Percentiles rank a stretch among this genome's conserved stretches.
Evolutionary conservation across 2,888 invertebrate species (phyloP).

Genomic region (Ptilodon capucinus): DNA sequence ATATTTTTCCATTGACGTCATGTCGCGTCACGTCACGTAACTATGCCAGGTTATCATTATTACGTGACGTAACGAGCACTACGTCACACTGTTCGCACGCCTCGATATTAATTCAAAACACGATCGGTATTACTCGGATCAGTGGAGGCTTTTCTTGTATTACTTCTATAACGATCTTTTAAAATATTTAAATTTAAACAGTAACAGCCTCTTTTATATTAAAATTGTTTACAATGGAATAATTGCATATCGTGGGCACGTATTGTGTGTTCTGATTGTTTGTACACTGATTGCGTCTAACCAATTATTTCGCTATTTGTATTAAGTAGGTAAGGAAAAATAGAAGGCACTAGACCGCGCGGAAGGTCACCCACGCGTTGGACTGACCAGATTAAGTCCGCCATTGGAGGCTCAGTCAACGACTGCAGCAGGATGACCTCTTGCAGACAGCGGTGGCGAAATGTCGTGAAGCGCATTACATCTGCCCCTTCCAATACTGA

Average conservation of each 20-base stretch:
- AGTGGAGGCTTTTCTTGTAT: conserved; percentile 37
- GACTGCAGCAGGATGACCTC: too few species aligned
- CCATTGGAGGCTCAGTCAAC: too few species aligned
- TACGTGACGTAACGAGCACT: conserved; percentile 4
- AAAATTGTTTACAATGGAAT: background rate
- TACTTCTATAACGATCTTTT: conserved; percentile 24
- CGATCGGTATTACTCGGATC: conserved; percentile 40
- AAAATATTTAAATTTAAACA: conserved; percentile 20
- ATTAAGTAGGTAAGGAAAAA: too few species aligned
- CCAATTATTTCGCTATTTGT: too few species aligned
- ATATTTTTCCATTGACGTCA: too few species aligned
- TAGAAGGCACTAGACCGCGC: too few species aligned
- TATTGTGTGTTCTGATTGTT: background rate
- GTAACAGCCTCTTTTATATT: conserved; percentile 3
- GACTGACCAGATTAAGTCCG: too few species aligned
- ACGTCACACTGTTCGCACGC: conserved; percentile 8
- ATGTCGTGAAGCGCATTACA: too few species aligned
- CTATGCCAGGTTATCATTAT: background rate
- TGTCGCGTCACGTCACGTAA: background rate
- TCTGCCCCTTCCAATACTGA: too few species aligned
- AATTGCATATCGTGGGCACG: background rate
- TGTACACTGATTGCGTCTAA: conserved; percentile 1
- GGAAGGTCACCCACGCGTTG: too few species aligned
- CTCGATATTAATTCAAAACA: conserved; percentile 45
- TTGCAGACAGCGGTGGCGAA: too few species aligned